Conservation (phyloP, 2,888 invertebrate genomes). For the Cerceris rybyensis region DNA sequence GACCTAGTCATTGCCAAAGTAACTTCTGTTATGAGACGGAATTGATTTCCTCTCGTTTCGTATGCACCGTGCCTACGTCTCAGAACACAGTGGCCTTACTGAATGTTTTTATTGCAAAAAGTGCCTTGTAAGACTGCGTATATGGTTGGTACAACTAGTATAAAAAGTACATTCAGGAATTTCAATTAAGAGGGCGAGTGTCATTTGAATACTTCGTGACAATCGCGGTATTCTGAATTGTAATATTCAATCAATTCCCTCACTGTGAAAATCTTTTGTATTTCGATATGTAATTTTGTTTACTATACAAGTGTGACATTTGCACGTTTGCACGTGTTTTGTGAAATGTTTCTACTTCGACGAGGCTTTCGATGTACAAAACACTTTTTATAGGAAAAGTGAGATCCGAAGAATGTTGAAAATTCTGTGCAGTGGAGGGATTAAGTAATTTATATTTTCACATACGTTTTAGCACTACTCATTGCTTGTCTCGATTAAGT, state of each 20-base stretch:
- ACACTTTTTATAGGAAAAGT: not conserved
- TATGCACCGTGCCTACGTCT: slow-evolving; percentile 49
- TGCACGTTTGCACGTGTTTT: not conserved
- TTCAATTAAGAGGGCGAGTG: slow-evolving; percentile 12
- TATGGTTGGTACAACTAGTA: slow-evolving; percentile 44
- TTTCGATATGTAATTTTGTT: not conserved
- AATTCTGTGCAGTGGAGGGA: not conserved
- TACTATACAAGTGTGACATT: not conserved
- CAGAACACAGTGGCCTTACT: slow-evolving; percentile 36
- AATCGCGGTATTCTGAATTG: not conserved
- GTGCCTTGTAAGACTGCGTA: slow-evolving; percentile 50
- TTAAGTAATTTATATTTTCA: not conserved
- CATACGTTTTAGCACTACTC: not conserved
- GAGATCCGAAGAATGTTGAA: not conserved
- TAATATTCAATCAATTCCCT: not conserved
- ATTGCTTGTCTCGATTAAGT: not conserved
- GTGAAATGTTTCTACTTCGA: not conserved
- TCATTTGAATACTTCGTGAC: slow-evolving; percentile 3
- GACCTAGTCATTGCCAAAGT: slow-evolving; percentile 82
- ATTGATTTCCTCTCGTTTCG: slow-evolving; percentile 55
- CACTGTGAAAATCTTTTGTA: slow-evolving; percentile 2
- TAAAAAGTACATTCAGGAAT: slow-evolving; percentile 33
- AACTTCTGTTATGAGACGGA: slow-evolving; percentile 69
- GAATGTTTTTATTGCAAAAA: slow-evolving; percentile 30
- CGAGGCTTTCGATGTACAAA: not conserved